Percentiles rank a stretch among this genome's conserved stretches.
phyloP scores from a whole-genome alignment of 1,140 invertebrate genomes.

The Pemphigus obesinymphae region DNA sequence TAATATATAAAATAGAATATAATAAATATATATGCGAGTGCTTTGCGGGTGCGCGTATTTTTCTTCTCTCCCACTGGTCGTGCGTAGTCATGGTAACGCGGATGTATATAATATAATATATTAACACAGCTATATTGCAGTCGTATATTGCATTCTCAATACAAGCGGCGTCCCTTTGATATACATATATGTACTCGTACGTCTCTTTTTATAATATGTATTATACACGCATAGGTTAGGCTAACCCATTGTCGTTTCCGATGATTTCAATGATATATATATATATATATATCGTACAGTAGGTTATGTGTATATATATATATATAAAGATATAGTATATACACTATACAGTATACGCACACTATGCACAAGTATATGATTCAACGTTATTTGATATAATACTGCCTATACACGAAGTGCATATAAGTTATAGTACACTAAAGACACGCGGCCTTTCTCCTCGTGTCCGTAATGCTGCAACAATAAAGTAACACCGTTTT shows the following conservation, averaged over 20 bases:
- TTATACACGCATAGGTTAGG: not conserved
- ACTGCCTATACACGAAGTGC: not conserved
- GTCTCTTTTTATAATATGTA: not conserved
- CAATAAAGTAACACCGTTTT: not conserved
- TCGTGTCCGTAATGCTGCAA: not conserved
- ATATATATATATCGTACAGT: not conserved
- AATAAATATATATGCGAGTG: not conserved
- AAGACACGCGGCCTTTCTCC: not conserved
- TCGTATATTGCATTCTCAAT: not conserved
- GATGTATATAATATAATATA: not conserved
- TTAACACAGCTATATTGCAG: not conserved
- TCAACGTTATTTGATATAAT: not conserved
- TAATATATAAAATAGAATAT: constrained; percentile 24
- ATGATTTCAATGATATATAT: not conserved
- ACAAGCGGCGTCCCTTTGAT: constrained; percentile 3
- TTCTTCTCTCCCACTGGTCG: not conserved
- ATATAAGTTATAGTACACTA: not conserved
- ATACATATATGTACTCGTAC: not conserved
- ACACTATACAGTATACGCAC: no score
- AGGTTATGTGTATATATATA: not conserved
- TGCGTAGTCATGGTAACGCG: not conserved
- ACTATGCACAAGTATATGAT: no score
- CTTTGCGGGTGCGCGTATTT: not conserved
- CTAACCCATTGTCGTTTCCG: not conserved
- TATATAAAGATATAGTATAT: not conserved